Evolutionary conservation across 2,888 invertebrate species (phyloP).

Genomic region (Scaptomyza tumidula): DNA sequence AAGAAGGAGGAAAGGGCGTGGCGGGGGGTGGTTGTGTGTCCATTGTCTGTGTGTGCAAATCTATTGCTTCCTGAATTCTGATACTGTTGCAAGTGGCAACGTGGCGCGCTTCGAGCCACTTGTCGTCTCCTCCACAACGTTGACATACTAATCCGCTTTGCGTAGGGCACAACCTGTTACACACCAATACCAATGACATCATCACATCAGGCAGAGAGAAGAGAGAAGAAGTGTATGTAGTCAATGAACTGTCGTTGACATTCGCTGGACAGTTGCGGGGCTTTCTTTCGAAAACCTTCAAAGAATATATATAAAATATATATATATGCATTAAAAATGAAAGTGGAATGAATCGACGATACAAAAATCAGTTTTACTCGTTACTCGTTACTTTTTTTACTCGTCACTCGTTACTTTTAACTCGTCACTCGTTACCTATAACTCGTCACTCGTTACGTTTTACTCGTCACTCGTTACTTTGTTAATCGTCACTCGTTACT

Average conservation of each 20-base stretch:
- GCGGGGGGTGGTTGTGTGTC: not conserved
- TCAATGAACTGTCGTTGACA: slow-evolving; percentile 63
- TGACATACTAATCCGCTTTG: slow-evolving; percentile 76
- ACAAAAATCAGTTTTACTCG: not conserved
- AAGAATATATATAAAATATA: not conserved
- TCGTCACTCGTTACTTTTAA: too few relatives aligned
- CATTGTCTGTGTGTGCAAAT: slow-evolving; percentile 50
- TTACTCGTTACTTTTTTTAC: too few relatives aligned
- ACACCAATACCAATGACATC: slow-evolving; percentile 31
- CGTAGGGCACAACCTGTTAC: slow-evolving; percentile 24
- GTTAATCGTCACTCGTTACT: not conserved
- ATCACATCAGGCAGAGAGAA: slow-evolving; percentile 15
- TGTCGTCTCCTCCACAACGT: slow-evolving; percentile 29
- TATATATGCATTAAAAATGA: not conserved
- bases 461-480: too few relatives aligned
- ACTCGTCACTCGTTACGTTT: slow-evolving; percentile 1
- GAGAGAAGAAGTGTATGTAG: slow-evolving; percentile 16
- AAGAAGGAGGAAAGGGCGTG: too few relatives aligned
- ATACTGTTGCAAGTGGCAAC: slow-evolving; percentile 60
- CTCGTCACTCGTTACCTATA: not conserved
- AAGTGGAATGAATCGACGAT: too few relatives aligned
- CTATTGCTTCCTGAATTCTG: slow-evolving; percentile 79
- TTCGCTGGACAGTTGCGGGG: slow-evolving; percentile 50
- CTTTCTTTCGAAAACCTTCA: slow-evolving; percentile 21
- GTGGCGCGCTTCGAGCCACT: slow-evolving; percentile 35